Percentiles rank a stretch among this genome's conserved stretches.
These are phyloP conservation scores for Myxocyprinus asiaticus DNA, from an alignment of 2,113 vertebrate genomes.

Conservation along the genomic window DNA sequence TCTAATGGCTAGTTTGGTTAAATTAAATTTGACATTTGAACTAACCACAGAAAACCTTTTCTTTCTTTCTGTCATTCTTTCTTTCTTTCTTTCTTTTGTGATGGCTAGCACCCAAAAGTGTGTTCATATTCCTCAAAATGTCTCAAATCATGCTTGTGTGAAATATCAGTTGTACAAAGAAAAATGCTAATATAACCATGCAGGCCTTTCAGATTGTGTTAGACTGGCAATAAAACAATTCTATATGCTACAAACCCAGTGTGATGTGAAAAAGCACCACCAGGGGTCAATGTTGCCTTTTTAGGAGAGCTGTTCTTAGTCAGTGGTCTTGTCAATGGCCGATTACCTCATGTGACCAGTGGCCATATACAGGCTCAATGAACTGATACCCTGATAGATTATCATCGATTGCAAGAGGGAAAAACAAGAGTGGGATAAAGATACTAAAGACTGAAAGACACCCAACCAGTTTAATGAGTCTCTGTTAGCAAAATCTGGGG, in stretches of 20 bases:
- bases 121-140: too few relatives aligned
- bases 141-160: too few relatives aligned
- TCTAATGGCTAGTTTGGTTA: too few relatives aligned
- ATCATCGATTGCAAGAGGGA: neutral
- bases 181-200: too few relatives aligned
- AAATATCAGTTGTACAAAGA: too few relatives aligned
- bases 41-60: too few relatives aligned
- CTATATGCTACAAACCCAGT: neutral
- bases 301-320: neutral
- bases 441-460: neutral
- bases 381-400: neutral
- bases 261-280: neutral
- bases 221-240: too few relatives aligned
- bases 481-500: neutral
- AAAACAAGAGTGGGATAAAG: neutral
- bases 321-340: neutral
- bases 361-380: neutral
- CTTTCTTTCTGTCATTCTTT: too few relatives aligned
- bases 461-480: neutral
- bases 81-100: too few relatives aligned
- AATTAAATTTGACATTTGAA: too few relatives aligned
- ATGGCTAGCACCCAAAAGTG: too few relatives aligned
- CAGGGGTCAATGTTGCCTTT: constrained; percentile 46
- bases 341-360: constrained; percentile 4
- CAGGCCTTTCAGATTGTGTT: too few relatives aligned